These are phyloP conservation scores for Silurus meridionalis DNA, from an alignment of 2,113 vertebrate genomes.

Conservation along the genomic window DNA sequence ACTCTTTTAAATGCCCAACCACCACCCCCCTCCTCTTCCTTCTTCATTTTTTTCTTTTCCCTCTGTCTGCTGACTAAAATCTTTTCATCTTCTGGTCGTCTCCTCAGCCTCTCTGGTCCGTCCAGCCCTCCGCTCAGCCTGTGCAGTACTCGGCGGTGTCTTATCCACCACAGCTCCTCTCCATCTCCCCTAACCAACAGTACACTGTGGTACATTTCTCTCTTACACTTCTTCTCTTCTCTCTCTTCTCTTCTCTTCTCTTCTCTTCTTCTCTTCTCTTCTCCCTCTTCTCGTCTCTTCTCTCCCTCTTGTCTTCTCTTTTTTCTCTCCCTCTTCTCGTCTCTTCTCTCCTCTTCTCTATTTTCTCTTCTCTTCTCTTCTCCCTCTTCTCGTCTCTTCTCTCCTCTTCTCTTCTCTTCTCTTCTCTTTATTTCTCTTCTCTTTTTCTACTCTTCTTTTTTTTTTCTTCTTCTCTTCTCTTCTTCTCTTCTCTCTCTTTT, in stretches of 20 bases:
- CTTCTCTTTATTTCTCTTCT: too few relatives aligned
- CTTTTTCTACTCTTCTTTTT: background rate
- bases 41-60: background rate
- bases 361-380: too few relatives aligned
- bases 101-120: slow-evolving; percentile 64
- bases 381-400: too few relatives aligned
- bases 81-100: slow-evolving; percentile 66
- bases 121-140: slow-evolving; percentile 89
- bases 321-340: too few relatives aligned
- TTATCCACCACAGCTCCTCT: slow-evolving; percentile 91
- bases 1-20: background rate
- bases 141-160: slow-evolving; percentile 85
- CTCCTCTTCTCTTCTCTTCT: too few relatives aligned
- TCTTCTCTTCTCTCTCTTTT: too few relatives aligned
- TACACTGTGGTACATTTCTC: slow-evolving; percentile 85
- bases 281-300: background rate
- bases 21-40: too few relatives aligned
- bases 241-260: too few relatives aligned
- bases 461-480: slow-evolving; percentile 3
- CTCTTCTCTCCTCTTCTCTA: too few relatives aligned
- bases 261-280: too few relatives aligned
- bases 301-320: too few relatives aligned
- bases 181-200: slow-evolving; percentile 90
- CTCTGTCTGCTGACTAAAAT: slow-evolving; percentile 47
- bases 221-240: slow-evolving; percentile 4